Base-by-base conservation (phyloP, 2,888 invertebrate genomes). In the Clitarchus hookeri region DNA sequence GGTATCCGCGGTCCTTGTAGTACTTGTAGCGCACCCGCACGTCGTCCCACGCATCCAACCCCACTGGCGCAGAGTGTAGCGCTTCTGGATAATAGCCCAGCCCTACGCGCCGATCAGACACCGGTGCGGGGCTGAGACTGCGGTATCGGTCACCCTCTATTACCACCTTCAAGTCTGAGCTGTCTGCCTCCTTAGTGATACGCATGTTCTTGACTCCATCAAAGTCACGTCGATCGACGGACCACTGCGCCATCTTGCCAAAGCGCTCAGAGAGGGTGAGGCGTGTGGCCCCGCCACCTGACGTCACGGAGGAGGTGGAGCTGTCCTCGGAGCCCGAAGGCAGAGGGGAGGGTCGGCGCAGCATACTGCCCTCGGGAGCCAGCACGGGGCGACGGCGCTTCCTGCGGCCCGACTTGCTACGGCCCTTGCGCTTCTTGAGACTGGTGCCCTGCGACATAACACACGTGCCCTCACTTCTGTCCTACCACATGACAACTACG, bases 201-300 rank as follows among this genome's bases (percentile, higher is more conserved):
- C 97, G 95, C 87, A 97, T 96, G 88, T 97, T 97, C 86, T 96
- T 93, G 96, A 97, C 97, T 90, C 97, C 96, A 91, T 96, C 96
- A 90, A 97, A 95, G 85, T 97, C 96, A n/a, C 95, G 94, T 19
- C 97, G 93, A 91, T 97, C 97, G 6, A 96, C 95, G 87, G 96
- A 96, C 96, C 97, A 97, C 90, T 97, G 97, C 36, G 97, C 97
- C 95, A 97, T 97, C 93, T 97, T 97, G 88, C 97, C 97, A 92
- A 97, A 97, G 36, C 93, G 93, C 91, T 97, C 97, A 0, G 97
- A 97, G 23, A 97, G 92, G 0, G 97, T 97, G 90, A 97, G 92
- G 87, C 95, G 94, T 89, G 90, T 91, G 85, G 91, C 92, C 80
- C 91, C 94, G 84, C 94, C 94, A 36, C 95, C 94, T 12, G 94